A percentile compares a stretch with the other conserved stretches of the same genome.
Evolutionary conservation across 2,113 vertebrate species (phyloP).

Genomic region (Propithecus coquereli): DNA sequence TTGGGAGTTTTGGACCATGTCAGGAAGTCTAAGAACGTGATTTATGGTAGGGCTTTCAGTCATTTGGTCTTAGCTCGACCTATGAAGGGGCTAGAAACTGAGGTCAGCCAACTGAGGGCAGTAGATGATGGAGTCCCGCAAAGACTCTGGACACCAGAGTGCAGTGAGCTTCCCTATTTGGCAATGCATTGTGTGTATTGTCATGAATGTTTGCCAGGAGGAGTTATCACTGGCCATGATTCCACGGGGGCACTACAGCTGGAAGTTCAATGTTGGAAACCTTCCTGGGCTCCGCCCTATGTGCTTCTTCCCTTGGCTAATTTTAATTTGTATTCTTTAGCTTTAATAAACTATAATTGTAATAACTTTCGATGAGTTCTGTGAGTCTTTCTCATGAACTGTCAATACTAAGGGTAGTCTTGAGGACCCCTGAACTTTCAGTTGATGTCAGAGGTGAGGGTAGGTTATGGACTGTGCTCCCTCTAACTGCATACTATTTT

Average conservation of each 20-base stretch:
- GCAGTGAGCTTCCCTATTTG: not conserved
- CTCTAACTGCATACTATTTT: not conserved
- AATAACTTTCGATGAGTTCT: not conserved
- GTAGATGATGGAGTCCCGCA: not conserved
- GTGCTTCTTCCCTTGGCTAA: rapidly evolving
- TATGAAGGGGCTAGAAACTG: not conserved
- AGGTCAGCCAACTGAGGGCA: not conserved
- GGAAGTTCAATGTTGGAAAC: not conserved
- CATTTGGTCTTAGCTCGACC: not conserved
- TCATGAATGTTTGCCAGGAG: not conserved
- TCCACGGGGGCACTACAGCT: not conserved
- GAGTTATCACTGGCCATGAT: too few relatives aligned
- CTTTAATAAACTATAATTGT: not conserved
- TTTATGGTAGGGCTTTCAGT: not conserved
- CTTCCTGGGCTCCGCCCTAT: rapidly evolving
- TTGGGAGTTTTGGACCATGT: not conserved
- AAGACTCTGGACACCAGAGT: not conserved
- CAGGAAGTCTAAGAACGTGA: not conserved
- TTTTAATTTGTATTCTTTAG: not conserved
- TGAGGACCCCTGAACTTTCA: not conserved
- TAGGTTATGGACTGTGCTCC: not conserved
- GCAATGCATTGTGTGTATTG: not conserved
- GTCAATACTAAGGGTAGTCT: not conserved
- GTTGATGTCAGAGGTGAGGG: not conserved
- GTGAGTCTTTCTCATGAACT: not conserved